Evolutionary conservation across 1,140 invertebrate species (phyloP), one percentile per base, ranked within the genome.

Genomic region (Lordiphosa stackelbergi): DNA sequence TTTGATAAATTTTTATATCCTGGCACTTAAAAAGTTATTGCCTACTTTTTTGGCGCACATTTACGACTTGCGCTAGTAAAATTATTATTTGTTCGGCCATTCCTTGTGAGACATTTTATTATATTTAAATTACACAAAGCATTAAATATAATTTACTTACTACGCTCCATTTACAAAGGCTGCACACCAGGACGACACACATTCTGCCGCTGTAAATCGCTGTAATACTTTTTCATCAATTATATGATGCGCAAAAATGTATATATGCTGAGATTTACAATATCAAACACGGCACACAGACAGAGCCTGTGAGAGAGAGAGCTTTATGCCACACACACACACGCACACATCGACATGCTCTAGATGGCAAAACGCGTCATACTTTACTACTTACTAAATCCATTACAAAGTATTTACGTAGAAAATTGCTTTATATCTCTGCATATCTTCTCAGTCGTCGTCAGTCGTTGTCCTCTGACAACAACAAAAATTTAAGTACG

Each of bases 351-450:
- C 56, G 75, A 83, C 77, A 83, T 83, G 77, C 72, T 83, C 72
- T 83, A 73, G 72, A 83, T 83, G 72, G 72, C 77, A 77, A 81
- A 55, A 72, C 72, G 77, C 77, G 77, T 72, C 75, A 81, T 79
- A 83, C 77, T 83, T 83, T 83, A 83, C 77, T 83, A 83, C 77
- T 83, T 83, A 83, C 77, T 83, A 83, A 83, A 83, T 83, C 77
- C 77, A 83, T 83, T 83, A 83, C 77, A 83, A 83, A 83, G 77
- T 83, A 83, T 83, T 83, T 83, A 83, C 77, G 77, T 83, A 83
- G 77, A 83, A 83, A 83, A 83, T 83, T 83, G 77, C 77, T 83
- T 83, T 83, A 83, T 83, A 83, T 79, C 75, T 81, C 71, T 81
- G 75, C 75, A 79, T 79, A 79, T 81, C 75, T 74, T 49, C 71